These are phyloP conservation scores for Spicauda simplicius DNA, from an alignment of 2,888 invertebrate species.

Conservation along the genomic window DNA sequence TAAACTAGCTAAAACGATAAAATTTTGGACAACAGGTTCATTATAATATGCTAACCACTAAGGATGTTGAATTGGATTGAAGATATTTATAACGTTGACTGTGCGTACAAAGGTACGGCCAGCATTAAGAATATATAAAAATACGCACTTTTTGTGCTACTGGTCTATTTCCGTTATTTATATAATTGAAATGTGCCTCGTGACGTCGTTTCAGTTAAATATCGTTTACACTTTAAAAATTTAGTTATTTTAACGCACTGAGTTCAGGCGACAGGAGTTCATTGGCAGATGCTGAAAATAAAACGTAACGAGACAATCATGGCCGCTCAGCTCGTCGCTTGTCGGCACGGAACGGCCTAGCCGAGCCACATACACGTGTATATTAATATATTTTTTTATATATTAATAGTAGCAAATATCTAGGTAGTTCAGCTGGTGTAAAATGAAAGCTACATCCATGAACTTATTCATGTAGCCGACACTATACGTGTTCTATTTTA, in stretches of 20 bases:
- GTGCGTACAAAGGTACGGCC: too few species aligned
- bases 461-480: too few species aligned
- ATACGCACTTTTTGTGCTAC: slow-evolving; percentile 5
- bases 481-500: too few species aligned
- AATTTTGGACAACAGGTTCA: too few species aligned
- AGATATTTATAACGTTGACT: too few species aligned
- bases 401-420: too few species aligned
- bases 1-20: too few species aligned
- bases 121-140: too few species aligned
- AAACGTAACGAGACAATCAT: slow-evolving; percentile 52
- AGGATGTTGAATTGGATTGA: too few species aligned
- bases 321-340: slow-evolving; percentile 41
- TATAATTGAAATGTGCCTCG: neutral
- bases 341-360: slow-evolving; percentile 18
- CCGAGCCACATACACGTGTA: neutral
- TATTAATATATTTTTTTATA: slow-evolving; percentile 5
- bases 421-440: too few species aligned
- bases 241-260: slow-evolving; percentile 16
- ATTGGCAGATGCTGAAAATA: slow-evolving; percentile 64
- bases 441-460: too few species aligned
- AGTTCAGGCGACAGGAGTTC: slow-evolving; percentile 47
- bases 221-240: slow-evolving; percentile 16
- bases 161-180: slow-evolving; percentile 13
- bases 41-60: too few species aligned
- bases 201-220: slow-evolving; percentile 23